Evolutionary conservation across 1,140 invertebrate genomes (phyloP).

Genomic region (Meloidogyne floridensis): DNA sequence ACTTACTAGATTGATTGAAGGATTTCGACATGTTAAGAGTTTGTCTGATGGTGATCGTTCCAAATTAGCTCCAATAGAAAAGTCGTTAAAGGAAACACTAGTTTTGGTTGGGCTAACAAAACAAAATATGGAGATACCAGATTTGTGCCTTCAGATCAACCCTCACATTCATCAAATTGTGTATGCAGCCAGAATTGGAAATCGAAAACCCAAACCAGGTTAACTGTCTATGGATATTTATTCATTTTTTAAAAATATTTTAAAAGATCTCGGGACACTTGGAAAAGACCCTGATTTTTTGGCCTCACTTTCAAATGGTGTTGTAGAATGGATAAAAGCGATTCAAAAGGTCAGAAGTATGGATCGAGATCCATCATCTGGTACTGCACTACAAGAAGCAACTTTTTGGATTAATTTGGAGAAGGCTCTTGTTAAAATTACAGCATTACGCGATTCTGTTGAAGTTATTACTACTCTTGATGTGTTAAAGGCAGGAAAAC

Average conservation of each 20-base stretch:
- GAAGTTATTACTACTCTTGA: conserved; percentile 91
- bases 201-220: conserved; percentile 85
- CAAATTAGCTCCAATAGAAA: conserved; percentile 98
- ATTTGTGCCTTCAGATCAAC: conserved; percentile 90
- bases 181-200: conserved; percentile 86
- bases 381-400: conserved; percentile 93
- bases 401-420: conserved; percentile 99
- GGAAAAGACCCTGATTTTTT: conserved; percentile 92
- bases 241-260: not conserved
- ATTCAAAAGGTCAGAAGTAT: conserved; percentile 98
- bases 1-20: conserved; percentile 18
- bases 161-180: conserved; percentile 82
- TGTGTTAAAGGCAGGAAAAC: conserved; percentile 94
- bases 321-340: conserved; percentile 98
- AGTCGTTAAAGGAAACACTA: conserved; percentile 96
- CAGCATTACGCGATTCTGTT: conserved; percentile 90
- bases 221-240: not conserved
- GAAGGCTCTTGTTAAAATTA: conserved; percentile 88
- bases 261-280: conserved; percentile 85
- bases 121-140: conserved; percentile 99
- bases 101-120: conserved; percentile 98
- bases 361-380: conserved; percentile 93
- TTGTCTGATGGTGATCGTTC: conserved; percentile 78
- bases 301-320: conserved; percentile 92
- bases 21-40: conserved; percentile 26